Base-by-base conservation (phyloP, 1,140 invertebrate species). In the Eriocheir sinensis region DNA sequence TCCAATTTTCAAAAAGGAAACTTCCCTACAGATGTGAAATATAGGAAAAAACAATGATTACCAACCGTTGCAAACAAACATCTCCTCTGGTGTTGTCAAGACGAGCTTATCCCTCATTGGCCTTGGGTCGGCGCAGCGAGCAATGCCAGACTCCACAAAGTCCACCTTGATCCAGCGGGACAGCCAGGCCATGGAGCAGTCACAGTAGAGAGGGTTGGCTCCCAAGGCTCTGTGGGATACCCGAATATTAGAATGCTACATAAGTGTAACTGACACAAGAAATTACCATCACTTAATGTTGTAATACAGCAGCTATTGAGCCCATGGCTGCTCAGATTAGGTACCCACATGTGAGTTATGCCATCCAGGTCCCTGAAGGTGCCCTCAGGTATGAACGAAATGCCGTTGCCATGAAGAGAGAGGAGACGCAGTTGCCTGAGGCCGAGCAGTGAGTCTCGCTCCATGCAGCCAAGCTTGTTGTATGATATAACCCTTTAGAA, bases 121-220 rank as follows among this genome's bases (percentile, higher is more conserved):
- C 15, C 97, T 97, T 0, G 99, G 99, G 95, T 99, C 99, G 21
- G 98, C 98, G 96, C 99, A 99, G 53, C 98, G 97, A 0, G 99
- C 99, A 86, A 99, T 99, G 21, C 99, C 99, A 0, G 99, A 98
- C 97, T 99, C 99, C 81, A 99, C 98, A 96, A 98, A 99, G 96
- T 99, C 99, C 94, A 98, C 97, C 97, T 99, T 99, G 88, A 99
- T 99, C 99, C 99, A 99, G 96, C 99, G 99, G 12, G 99, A 98
- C 90, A 99, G 97, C 99, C 99, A 99, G 96, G 98, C 98, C 95
- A 99, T 97, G 88, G 98, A 98, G 97, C 99, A 99, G 97, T 99
- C 99, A 97, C 99, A 99, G 97, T 99, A 99, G 53, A 99, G 97
- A 0, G 99, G 99, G 97, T 99, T 99, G 27, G 98, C 98, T 90